Percentiles rank a stretch among this genome's conserved stretches.
phyloP scores from a whole-genome alignment of 2,113 vertebrate genomes.

The Craseonycteris thonglongyai region DNA sequence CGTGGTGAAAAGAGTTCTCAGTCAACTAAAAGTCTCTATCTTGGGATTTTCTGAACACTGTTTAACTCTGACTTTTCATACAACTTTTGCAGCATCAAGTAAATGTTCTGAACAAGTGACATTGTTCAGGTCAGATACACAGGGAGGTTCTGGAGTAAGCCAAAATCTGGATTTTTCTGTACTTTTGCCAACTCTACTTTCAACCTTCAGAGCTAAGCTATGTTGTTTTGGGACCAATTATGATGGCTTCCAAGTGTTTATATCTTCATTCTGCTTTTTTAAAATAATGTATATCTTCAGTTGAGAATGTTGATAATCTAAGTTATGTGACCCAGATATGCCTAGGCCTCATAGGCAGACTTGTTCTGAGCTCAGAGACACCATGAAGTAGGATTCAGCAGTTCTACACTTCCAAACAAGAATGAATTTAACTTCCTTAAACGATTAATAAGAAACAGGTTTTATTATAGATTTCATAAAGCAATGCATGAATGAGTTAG shows the following conservation, averaged over 20 bases:
- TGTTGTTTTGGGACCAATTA: background rate
- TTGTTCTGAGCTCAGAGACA: background rate
- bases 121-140: background rate
- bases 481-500: background rate
- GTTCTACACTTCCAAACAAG: background rate
- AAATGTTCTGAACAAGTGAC: background rate
- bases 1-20: background rate
- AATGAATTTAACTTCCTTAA: background rate
- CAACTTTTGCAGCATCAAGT: background rate
- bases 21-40: background rate
- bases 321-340: background rate
- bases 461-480: background rate
- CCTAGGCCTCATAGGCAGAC: background rate
- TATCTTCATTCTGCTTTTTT: background rate
- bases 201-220: background rate
- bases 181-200: background rate
- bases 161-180: background rate
- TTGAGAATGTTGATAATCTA: background rate
- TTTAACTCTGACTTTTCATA: constrained; percentile 18
- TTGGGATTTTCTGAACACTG: background rate
- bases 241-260: background rate
- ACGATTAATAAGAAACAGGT: background rate
- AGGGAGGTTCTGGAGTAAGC: background rate
- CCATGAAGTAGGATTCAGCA: background rate
- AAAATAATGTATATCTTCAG: constrained; percentile 2